Conservation (phyloP, 2,113 vertebrate species). For the Numida meleagris region DNA sequence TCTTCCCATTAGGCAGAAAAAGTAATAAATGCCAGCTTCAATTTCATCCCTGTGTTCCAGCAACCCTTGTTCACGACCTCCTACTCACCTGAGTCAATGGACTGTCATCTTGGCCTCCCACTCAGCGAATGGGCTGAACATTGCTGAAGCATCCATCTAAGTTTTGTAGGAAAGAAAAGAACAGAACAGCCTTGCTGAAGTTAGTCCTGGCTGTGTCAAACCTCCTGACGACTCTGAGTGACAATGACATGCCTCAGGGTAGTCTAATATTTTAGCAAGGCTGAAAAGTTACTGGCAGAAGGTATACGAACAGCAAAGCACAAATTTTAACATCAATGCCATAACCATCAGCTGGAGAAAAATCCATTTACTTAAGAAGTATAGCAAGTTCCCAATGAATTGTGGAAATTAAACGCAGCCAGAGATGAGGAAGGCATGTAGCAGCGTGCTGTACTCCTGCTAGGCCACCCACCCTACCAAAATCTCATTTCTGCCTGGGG, state of each 20-base stretch:
- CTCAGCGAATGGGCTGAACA: neutral
- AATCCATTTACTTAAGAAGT: neutral
- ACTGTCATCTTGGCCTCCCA: neutral
- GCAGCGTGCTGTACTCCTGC: constrained; percentile 5
- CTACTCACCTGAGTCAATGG: neutral
- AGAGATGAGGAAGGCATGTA: constrained; percentile 20
- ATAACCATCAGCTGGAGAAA: neutral
- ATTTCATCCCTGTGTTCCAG: neutral
- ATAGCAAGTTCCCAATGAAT: neutral
- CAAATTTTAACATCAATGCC: neutral
- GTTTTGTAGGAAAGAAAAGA: neutral
- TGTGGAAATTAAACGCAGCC: constrained; percentile 13
- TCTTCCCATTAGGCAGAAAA: neutral
- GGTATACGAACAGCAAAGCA: neutral
- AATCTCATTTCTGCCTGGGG: neutral
- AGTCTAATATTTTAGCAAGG: neutral
- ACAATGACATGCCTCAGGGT: neutral
- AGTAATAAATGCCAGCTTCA: neutral
- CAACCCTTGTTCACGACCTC: neutral
- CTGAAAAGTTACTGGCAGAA: neutral
- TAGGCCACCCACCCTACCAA: constrained; percentile 31
- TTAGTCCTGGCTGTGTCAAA: neutral
- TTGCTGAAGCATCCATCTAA: neutral
- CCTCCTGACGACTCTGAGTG: neutral
- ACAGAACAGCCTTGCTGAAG: neutral